Conservation (phyloP, 2,888 invertebrate genomes). For the Morpho deidamia region DNA sequence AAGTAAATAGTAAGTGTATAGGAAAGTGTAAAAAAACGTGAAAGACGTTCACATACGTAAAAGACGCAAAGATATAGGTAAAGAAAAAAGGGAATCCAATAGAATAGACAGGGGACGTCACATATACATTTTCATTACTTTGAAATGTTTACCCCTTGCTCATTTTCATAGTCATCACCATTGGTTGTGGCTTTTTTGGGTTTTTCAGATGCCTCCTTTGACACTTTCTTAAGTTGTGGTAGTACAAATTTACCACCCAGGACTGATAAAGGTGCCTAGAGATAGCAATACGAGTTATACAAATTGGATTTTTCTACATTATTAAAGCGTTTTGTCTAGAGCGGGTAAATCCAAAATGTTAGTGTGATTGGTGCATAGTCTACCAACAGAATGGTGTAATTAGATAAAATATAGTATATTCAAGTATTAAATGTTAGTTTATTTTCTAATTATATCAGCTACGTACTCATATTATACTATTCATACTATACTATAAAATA, state of each 20-base stretch:
- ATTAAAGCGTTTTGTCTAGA: conserved; percentile 41
- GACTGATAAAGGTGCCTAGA: conserved; percentile 65
- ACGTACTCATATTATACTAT: neutral
- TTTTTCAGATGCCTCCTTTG: conserved; percentile 57
- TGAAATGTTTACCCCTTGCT: conserved; percentile 56
- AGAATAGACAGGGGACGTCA: conserved; percentile 23
- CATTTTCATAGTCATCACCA: conserved; percentile 35
- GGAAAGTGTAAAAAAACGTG: conserved; percentile 2
- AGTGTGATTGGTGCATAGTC: conserved; percentile 43
- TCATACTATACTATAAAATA: neutral
- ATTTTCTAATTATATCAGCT: conserved; percentile 56
- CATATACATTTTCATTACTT: conserved; percentile 20
- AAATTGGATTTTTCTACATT: conserved; percentile 38
- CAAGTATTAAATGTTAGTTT: conserved; percentile 19
- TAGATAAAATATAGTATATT: conserved; percentile 8
- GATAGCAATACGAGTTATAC: conserved; percentile 53
- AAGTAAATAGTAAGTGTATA: neutral
- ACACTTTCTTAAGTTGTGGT: conserved; percentile 69
- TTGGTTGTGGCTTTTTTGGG: conserved; percentile 49
- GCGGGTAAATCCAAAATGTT: conserved; percentile 39
- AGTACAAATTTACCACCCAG: conserved; percentile 71
- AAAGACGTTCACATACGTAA: neutral
- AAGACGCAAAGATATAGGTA: conserved; percentile 1
- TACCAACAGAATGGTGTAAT: conserved; percentile 13
- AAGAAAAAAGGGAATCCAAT: conserved; percentile 14